Conservation (phyloP, 2,888 invertebrate species). For the Hipparchia sbordonii region DNA sequence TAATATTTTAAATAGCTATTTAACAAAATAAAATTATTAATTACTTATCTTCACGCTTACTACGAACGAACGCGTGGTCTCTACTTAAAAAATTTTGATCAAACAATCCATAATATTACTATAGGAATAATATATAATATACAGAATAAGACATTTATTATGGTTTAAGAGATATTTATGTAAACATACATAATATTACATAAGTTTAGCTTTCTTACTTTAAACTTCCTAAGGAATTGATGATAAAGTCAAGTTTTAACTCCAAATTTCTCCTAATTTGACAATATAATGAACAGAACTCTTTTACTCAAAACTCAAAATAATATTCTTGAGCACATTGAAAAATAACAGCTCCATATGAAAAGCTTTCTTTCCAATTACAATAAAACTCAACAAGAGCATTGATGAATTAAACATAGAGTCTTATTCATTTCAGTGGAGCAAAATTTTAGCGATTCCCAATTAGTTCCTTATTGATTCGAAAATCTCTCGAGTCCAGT, state of each 20-base stretch:
- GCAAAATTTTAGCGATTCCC: slow-evolving; percentile 40
- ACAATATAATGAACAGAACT: neutral
- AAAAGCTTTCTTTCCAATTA: slow-evolving; percentile 21
- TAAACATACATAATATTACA: no score
- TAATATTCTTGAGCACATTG: neutral
- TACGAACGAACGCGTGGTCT: no score
- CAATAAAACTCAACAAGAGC: slow-evolving; percentile 20
- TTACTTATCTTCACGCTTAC: no score
- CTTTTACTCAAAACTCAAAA: neutral
- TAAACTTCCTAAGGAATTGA: no score
- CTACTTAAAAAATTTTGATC: no score
- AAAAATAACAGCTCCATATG: neutral
- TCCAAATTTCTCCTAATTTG: neutral
- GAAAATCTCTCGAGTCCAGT: slow-evolving; percentile 45
- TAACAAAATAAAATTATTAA: no score
- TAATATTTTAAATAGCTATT: neutral
- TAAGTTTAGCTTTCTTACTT: no score
- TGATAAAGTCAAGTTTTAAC: no score
- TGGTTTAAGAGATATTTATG: no score
- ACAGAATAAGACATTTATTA: no score
- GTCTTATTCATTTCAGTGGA: slow-evolving; percentile 30
- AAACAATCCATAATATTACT: no score
- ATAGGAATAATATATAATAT: no score
- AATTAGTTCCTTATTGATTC: slow-evolving; percentile 51
- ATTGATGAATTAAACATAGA: slow-evolving; percentile 27